Base-by-base conservation (phyloP, 2,797 vertebrate genomes). In the Gymnocypris eckloni region DNA sequence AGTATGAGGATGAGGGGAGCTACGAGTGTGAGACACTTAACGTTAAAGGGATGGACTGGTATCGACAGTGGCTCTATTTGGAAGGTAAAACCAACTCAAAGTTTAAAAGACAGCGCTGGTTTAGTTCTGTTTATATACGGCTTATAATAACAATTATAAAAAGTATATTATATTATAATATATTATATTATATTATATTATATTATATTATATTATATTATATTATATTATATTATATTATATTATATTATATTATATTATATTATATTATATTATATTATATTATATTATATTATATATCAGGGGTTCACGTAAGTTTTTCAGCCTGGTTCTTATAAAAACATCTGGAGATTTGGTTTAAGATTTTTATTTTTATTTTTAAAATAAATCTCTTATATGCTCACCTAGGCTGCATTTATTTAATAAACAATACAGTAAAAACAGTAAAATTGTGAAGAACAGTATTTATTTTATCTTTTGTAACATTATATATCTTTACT, bases 11-110 rank as follows among this genome's bases (percentile, higher is more conserved):
- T 64, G 97, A 97, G 90, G 98, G 98, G 2, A 91, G 88, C 15
- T 99, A 99, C 12, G 97, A 98, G 86, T 99, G 98, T 88, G 98
- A 99, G 89, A 98, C 98, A 81, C 95, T 98, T 91, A 99, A 99
- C 87, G 96, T 97, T n/a, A 97, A 96, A 93, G 98, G 97, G 81
- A 99, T 97, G 93, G 98, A 99, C 93, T 97, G 95, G 92, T 95
- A 98, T 91, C 96, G 97, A 89, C 97, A 96, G 88, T 97, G 96
- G 95, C 92, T 99, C 88, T 98, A 98, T 82, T 98, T 99, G 80
- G 96, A 98, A 94, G 97, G 98, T 99, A 94, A 92, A 90, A 7
- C 18, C 61, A 6, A 25, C 37, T 72, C n/a, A 77, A 16, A 37
- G 37, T 75, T 4, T 1, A 18, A 61, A 64, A 25, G 25, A 15